Percentiles rank a stretch among this genome's conserved stretches.
These are phyloP conservation scores for Recurvirostra avosetta DNA, from an alignment of 2,113 vertebrate genomes.

Conservation along the genomic window DNA sequence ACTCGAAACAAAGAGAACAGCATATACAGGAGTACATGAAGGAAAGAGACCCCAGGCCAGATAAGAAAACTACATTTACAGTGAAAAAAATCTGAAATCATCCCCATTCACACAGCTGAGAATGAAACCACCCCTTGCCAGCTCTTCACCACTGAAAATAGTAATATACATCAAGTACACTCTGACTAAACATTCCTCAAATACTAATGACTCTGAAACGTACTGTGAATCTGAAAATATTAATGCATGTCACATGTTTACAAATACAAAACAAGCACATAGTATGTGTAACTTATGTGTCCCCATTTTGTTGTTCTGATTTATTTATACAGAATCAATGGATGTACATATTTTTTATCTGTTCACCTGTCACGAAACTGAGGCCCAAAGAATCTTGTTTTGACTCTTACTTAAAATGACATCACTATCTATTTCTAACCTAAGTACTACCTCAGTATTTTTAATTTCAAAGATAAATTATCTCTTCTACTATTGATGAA, in stretches of 20 bases:
- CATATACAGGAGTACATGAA: background rate
- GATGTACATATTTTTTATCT: background rate
- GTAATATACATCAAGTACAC: background rate
- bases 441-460: background rate
- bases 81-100: background rate
- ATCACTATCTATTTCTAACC: background rate
- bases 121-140: background rate
- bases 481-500: background rate
- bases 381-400: background rate
- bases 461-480: background rate
- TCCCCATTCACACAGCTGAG: background rate
- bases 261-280: background rate
- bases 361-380: background rate
- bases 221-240: background rate
- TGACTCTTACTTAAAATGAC: background rate
- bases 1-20: background rate
- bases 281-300: background rate
- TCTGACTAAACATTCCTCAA: background rate
- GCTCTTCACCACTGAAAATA: background rate
- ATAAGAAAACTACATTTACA: background rate
- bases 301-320: background rate
- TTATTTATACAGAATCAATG: background rate
- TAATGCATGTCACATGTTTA: background rate
- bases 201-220: background rate
- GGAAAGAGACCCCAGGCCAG: background rate